These are phyloP conservation scores for Halocynthia roretzi DNA, from an alignment of 23 tunicate genomes.

Conservation along the genomic window DNA sequence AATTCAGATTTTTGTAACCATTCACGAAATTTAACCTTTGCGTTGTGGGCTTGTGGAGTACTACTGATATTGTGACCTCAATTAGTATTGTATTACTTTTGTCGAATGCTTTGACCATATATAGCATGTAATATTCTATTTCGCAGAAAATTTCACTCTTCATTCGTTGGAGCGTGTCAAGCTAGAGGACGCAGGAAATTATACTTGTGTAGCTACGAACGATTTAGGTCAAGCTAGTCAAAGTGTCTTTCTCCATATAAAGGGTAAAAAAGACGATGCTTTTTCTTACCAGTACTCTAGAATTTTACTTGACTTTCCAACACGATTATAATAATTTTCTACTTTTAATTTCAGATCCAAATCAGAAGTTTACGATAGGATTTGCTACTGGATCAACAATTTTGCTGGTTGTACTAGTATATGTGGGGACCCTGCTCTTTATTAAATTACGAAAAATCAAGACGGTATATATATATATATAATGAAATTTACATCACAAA, in stretches of 20 bases:
- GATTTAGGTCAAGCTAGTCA: constrained; percentile 5
- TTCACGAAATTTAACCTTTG: too few species aligned
- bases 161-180: constrained; percentile 13
- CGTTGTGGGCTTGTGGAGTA: too few species aligned
- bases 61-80: too few species aligned
- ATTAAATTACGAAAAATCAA: constrained; percentile 25
- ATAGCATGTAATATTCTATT: not conserved
- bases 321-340: too few species aligned
- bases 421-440: not conserved
- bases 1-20: too few species aligned
- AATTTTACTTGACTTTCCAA: too few species aligned
- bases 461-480: constrained; percentile 24
- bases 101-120: not conserved
- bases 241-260: constrained; percentile 1
- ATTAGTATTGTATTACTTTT: too few species aligned
- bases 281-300: too few species aligned
- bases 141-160: constrained; percentile 1
- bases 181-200: constrained; percentile 30
- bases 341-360: not conserved
- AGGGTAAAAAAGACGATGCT: constrained; percentile 6
- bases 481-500: not conserved
- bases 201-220: constrained; percentile 49
- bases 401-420: not conserved
- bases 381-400: constrained; percentile 3
- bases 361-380: not conserved